Percentiles rank a stretch among this genome's conserved stretches.
phyloP scores from a whole-genome alignment of 2,888 invertebrate genomes.

The Dynastes maya region DNA sequence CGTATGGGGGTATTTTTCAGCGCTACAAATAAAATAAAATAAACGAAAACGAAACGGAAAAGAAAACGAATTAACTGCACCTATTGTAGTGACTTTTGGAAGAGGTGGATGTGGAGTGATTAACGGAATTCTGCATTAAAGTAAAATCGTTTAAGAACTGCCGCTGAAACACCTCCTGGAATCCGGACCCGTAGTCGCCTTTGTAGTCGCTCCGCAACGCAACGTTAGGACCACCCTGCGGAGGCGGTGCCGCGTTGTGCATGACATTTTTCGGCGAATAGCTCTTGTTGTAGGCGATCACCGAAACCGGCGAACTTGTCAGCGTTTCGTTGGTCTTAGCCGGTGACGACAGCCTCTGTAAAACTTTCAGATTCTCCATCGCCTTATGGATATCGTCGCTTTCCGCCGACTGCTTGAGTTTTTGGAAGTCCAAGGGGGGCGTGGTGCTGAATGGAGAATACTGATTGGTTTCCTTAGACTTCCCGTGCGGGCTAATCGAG shows the following conservation, averaged over 20 bases:
- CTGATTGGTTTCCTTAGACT: conserved; percentile 21
- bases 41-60: conserved; percentile 37
- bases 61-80: conserved; percentile 62
- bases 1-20: conserved; percentile 58
- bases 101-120: conserved; percentile 58
- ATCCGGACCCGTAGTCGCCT: conserved; percentile 60
- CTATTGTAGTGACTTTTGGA: conserved; percentile 66
- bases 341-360: conserved; percentile 69
- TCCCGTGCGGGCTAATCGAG: conserved; percentile 28
- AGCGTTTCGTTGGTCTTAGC: conserved; percentile 62
- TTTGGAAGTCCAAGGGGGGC: conserved; percentile 52
- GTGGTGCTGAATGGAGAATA: conserved; percentile 38
- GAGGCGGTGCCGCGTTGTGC: conserved; percentile 35
- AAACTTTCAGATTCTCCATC: conserved; percentile 70
- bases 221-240: conserved; percentile 37
- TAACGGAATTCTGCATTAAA: conserved; percentile 56
- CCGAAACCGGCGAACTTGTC: conserved; percentile 66
- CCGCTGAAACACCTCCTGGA: conserved; percentile 69
- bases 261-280: conserved; percentile 61
- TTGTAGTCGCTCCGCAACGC: conserved; percentile 49
- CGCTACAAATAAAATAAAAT: conserved; percentile 57
- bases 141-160: conserved; percentile 64
- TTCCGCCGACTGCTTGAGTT: conserved; percentile 55
- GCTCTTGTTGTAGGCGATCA: conserved; percentile 67
- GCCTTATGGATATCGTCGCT: conserved; percentile 70